A percentile compares a stretch with the other conserved stretches of the same genome.
Evolutionary conservation across 1,140 invertebrate genomes (phyloP).

Genomic region (Teleogryllus occipitalis): DNA sequence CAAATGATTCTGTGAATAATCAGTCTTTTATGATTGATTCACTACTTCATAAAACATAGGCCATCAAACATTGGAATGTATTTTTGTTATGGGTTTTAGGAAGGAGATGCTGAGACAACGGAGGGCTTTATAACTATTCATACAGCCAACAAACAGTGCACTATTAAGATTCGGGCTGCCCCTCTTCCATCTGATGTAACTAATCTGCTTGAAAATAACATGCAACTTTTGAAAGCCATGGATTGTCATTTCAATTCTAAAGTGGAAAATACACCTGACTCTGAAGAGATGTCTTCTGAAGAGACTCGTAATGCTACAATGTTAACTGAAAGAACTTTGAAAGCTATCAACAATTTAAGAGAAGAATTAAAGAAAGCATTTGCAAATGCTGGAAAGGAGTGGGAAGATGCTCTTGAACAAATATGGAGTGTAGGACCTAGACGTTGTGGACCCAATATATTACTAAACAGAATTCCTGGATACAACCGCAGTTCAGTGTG

Average conservation of each 20-base stretch:
- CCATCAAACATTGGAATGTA: not conserved
- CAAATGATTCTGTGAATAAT: not conserved
- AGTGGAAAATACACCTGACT: not conserved
- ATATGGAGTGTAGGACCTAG: constrained; percentile 90
- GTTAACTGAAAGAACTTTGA: constrained; percentile 18
- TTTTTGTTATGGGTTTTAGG: constrained; percentile 2
- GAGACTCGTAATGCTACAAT: not conserved
- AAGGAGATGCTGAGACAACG: not conserved
- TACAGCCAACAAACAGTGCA: constrained; percentile 63
- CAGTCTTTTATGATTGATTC: not conserved
- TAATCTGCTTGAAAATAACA: constrained; percentile 55
- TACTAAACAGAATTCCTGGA: constrained; percentile 13
- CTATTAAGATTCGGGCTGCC: constrained; percentile 65
- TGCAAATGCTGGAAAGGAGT: constrained; percentile 45
- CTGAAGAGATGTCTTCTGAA: not conserved
- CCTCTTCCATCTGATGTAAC: constrained; percentile 70
- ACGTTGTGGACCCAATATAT: constrained; percentile 70
- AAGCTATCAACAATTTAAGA: constrained; percentile 41
- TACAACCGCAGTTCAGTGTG: constrained; percentile 15
- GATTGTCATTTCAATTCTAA: constrained; percentile 36
- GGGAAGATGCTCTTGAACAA: constrained; percentile 51
- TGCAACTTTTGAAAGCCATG: constrained; percentile 47
- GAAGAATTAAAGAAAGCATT: constrained; percentile 54
- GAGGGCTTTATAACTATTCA: constrained; percentile 48
- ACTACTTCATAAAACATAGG: not conserved